Evolutionary conservation across 2,797 vertebrate genomes (phyloP).

Genomic region (Poecile montanus): DNA sequence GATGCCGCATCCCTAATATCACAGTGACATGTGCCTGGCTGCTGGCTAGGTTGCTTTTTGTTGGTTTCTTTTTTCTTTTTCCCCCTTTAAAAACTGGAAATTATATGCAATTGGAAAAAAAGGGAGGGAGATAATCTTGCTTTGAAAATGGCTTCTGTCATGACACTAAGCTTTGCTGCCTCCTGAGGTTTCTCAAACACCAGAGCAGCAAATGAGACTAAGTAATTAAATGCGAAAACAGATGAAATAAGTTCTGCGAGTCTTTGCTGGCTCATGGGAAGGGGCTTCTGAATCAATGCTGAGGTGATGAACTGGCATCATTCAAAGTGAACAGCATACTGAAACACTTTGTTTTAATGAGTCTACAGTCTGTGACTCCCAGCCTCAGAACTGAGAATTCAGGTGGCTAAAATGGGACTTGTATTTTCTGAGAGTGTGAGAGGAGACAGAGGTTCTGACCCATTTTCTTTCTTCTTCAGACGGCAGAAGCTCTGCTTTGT

Average conservation of each 20-base stretch:
- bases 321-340: neutral
- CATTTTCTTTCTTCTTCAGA: neutral
- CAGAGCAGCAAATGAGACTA: neutral
- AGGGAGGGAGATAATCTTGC: neutral
- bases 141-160: slow-evolving; percentile 24
- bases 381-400: neutral
- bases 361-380: neutral
- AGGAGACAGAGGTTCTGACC: neutral
- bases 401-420: neutral
- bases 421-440: neutral
- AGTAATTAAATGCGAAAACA: slow-evolving; percentile 13
- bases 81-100: neutral
- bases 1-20: neutral
- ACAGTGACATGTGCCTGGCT: neutral
- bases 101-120: neutral
- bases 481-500: neutral
- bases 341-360: neutral
- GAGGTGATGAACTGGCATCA: neutral
- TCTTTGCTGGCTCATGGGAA: neutral
- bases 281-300: neutral
- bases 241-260: neutral
- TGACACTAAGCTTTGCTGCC: neutral
- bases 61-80: neutral
- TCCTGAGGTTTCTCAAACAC: neutral
- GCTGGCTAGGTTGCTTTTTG: neutral